A percentile compares a stretch with the other conserved stretches of the same genome.
These are phyloP conservation scores for Galerucella nymphaeae DNA, from an alignment of 2,888 invertebrate species.

Conservation along the genomic window DNA sequence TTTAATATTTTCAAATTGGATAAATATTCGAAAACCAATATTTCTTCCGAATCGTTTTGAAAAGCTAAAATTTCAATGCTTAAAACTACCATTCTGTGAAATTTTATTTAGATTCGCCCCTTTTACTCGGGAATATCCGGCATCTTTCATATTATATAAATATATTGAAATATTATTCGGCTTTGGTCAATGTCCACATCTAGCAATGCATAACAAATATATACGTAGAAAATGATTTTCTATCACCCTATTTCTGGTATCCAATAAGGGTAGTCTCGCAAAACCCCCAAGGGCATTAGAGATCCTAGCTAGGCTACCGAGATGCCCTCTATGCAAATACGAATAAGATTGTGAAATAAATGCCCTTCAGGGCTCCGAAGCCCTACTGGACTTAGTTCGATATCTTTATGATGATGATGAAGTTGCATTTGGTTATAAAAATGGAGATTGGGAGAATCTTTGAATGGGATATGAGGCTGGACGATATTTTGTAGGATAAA, in stretches of 20 bases:
- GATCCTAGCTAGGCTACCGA: slow-evolving; percentile 50
- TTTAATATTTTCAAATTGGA: background rate
- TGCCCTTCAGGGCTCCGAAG: slow-evolving; percentile 44
- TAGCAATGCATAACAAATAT: slow-evolving; percentile 66
- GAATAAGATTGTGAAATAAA: slow-evolving; percentile 57
- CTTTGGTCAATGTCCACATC: slow-evolving; percentile 62
- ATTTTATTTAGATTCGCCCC: slow-evolving; percentile 58
- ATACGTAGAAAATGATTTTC: slow-evolving; percentile 59
- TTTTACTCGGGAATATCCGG: slow-evolving; percentile 44
- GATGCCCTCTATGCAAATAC: slow-evolving; percentile 57
- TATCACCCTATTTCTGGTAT: slow-evolving; percentile 59
- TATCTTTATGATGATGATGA: slow-evolving; percentile 58
- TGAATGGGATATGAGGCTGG: slow-evolving; percentile 34
- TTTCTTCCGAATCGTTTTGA: background rate
- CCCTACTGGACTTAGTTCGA: slow-evolving; percentile 45
- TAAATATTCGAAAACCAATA: background rate
- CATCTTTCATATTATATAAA: slow-evolving; percentile 45
- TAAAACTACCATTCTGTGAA: slow-evolving; percentile 56
- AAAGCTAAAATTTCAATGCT: slow-evolving; percentile 44
- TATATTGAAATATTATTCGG: slow-evolving; percentile 65
- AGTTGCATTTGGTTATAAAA: slow-evolving; percentile 51
- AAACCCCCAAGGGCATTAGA: slow-evolving; percentile 54
- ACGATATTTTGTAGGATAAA: slow-evolving; percentile 30
- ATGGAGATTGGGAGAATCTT: slow-evolving; percentile 42
- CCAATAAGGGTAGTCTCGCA: slow-evolving; percentile 54